phyloP scores from a whole-genome alignment of 2,113 vertebrate species.

The Corythoichthys haematopterus region DNA sequence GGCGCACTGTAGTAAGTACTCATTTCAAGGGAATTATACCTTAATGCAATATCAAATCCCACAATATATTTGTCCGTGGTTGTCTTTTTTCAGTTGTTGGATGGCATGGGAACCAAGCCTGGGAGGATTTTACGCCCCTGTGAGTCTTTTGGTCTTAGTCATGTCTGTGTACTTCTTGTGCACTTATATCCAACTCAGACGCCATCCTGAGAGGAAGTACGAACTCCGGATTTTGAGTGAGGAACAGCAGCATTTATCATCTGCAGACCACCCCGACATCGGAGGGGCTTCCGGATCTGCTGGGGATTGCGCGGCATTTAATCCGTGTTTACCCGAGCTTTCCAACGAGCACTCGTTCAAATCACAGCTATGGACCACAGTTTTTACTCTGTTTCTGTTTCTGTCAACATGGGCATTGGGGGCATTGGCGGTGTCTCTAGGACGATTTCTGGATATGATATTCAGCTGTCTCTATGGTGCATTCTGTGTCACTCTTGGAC shows the following conservation, averaged over 20 bases:
- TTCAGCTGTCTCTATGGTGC: constrained; percentile 97
- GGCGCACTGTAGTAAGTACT: constrained; percentile 84
- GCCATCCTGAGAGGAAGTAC: constrained; percentile 88
- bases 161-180: constrained; percentile 88
- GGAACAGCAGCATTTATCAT: constrained; percentile 79
- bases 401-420: constrained; percentile 89
- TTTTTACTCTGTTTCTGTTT: constrained; percentile 88
- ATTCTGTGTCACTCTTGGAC: constrained; percentile 91
- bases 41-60: background rate
- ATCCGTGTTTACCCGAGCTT: constrained; percentile 70
- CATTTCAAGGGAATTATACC: background rate
- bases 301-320: constrained; percentile 59
- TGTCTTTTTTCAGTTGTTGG: constrained; percentile 82
- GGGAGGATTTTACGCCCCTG: constrained; percentile 86
- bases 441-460: constrained; percentile 92
- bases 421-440: constrained; percentile 87
- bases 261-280: constrained; percentile 54
- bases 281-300: constrained; percentile 30
- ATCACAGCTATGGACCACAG: constrained; percentile 87
- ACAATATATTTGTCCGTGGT: background rate
- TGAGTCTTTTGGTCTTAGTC: constrained; percentile 81
- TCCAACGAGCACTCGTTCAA: constrained; percentile 95
- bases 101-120: constrained; percentile 97
- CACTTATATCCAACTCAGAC: constrained; percentile 83
- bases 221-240: constrained; percentile 79